Evolutionary conservation across 2,797 vertebrate genomes (phyloP), one percentile per base, ranked within the genome.

Genomic region (Cebuella pygmaea): DNA sequence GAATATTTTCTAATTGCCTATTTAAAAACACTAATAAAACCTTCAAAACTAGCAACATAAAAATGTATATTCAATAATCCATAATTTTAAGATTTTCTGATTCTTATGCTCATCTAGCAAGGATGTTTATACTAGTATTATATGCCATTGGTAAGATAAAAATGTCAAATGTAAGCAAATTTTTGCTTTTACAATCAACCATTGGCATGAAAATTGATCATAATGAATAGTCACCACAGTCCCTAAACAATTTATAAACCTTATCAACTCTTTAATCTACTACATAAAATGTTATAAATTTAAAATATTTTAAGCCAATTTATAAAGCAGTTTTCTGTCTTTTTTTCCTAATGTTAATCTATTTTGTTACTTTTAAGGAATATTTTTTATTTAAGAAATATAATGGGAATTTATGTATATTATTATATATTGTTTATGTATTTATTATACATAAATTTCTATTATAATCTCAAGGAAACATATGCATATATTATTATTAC

Each of bases 31-130:
- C n/a, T 75, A 78, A 91, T 50, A 87, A 83, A 93, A 75, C 4
- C 41, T 87, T 90, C 26, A 72, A 75, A 75, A 48, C 1, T 13
- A 48, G 11, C 74, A 93, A 59, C 10, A 72, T 59, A 79, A 86
- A 83, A 61, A 89, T 86, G 2, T 55, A 89, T 67, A 33, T 9
- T 90, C 13, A 33, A 17, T 48, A 83, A 61, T 85, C 0, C 2
- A 93, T 84, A 84, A 93, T 81, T 88, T 87, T 46, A 93, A 86
- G 19, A 79, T 57, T 91, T 85, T 48, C 36, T 88, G 7, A 46
- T 59, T 91, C 33, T 88, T 7, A 39, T 70, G 88, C 13, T 88
- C 15, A 36, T 30, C 26, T n/a, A 87, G 36, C 24, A 61, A 55
- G 30, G 15, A 46, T 85, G 15, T 41, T 91, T 83, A 83, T 5